Conservation (phyloP, 64 coral and sea anemone species). For the Exaiptasia diaphana region DNA sequence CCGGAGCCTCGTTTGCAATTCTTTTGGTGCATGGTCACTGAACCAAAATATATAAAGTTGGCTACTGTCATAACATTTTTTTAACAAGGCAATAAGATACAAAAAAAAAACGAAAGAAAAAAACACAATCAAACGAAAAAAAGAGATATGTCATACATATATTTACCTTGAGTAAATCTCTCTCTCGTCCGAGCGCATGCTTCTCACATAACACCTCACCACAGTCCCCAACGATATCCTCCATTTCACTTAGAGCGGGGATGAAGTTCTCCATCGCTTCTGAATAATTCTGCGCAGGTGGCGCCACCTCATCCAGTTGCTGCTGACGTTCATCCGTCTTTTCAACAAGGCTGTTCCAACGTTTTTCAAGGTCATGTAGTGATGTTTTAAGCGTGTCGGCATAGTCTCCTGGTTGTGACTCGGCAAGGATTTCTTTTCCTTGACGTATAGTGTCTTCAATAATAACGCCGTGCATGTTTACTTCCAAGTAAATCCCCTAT, state of each 20-base stretch:
- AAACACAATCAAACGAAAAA: too few species aligned
- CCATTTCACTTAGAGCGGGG: constrained; percentile 65
- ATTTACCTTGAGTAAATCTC: constrained; percentile 67
- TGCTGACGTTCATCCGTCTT: constrained; percentile 60
- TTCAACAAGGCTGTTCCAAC: constrained; percentile 64
- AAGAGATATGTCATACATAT: too few species aligned
- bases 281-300: constrained; percentile 74
- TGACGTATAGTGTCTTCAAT: constrained; percentile 80
- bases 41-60: too few species aligned
- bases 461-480: constrained; percentile 70
- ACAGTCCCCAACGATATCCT: constrained; percentile 80
- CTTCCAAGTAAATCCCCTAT: constrained; percentile 64
- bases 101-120: too few species aligned
- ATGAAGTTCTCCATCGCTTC: constrained; percentile 55
- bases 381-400: constrained; percentile 56
- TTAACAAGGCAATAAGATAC: too few species aligned
- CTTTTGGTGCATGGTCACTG: too few species aligned
- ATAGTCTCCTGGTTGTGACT: constrained; percentile 65
- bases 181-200: constrained; percentile 67
- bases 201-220: constrained; percentile 68
- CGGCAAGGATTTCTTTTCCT: constrained; percentile 77
- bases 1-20: too few species aligned
- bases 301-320: constrained; percentile 75
- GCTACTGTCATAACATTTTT: too few species aligned
- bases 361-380: constrained; percentile 54